Base-by-base conservation (phyloP, 2,888 invertebrate species). In the Chloroclystis v-ata region DNA sequence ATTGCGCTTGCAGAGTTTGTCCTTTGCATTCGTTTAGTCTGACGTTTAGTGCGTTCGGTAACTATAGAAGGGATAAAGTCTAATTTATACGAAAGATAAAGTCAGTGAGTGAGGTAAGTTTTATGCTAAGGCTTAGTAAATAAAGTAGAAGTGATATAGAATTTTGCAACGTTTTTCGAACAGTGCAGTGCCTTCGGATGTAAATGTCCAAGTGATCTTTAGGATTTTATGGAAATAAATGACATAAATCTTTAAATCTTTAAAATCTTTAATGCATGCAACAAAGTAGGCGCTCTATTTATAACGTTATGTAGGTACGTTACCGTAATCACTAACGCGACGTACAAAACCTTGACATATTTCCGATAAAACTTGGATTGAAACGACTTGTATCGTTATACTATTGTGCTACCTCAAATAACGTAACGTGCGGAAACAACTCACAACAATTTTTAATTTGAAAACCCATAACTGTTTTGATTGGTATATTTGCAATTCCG, bases 1-100 rank as follows among this genome's bases (percentile, higher is more conserved):
- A 75, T 70, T 65, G 60, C 53, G 43, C 43, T 46, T 54, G 28
- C 39, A 57, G 60, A 56, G 61, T 58, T 60, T 53, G 54, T 57
- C 60, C 53, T 62, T 54, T 60, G 56, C 61, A 56, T 59, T 66
- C 59, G 59, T 62, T 64, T 67, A 61, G 54, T 51, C 50, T 47
- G 53, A 52, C 54, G 63, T 61, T 59, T 61, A 59, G 55, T 47
- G 54, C 55, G 53, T 46, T 59, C 1, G n/a, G 7, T 4, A 33
- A 26, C 9, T 26, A 8, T 43, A 57, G 59, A 48, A 57, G 50
- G n/a, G 61, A 61, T 50, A 20, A 20, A 45, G 43, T 58, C 42
- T 48, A 56, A 59, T 64, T 57, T 63, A 52, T 58, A 59, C 37
- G 33, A 13, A 37, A 46, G 28, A 59, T 57, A 59, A 30, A 13